A percentile compares a stretch with the other conserved stretches of the same genome.
These are phyloP conservation scores for Platanista minor DNA, from an alignment of 2,113 vertebrate genomes.

Conservation along the genomic window DNA sequence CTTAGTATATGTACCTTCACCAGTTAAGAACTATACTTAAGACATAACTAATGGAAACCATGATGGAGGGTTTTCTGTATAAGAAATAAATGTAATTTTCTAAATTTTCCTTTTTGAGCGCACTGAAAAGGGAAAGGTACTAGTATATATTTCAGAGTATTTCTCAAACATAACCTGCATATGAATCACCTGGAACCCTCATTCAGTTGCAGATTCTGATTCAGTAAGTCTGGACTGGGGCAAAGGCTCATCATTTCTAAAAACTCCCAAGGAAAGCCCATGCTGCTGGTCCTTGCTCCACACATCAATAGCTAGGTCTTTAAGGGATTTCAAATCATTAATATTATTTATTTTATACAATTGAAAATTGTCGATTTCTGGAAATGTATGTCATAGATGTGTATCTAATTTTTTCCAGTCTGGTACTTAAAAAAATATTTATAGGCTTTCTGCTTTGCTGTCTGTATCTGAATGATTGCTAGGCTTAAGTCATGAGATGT, in stretches of 20 bases:
- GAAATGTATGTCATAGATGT: neutral
- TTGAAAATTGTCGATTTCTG: neutral
- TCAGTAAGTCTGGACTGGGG: neutral
- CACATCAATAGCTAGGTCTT: neutral
- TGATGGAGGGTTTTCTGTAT: neutral
- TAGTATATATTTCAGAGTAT: neutral
- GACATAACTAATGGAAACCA: neutral
- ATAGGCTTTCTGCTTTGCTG: neutral
- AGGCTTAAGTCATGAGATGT: neutral
- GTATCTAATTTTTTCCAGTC: neutral
- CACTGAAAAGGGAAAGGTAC: neutral
- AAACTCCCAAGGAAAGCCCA: neutral
- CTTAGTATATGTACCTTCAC: neutral
- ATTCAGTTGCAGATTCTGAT: neutral
- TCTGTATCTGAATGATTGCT: neutral
- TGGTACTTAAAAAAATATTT: neutral
- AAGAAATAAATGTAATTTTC: neutral
- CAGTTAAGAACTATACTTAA: neutral
- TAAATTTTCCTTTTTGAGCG: neutral
- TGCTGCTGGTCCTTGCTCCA: neutral
- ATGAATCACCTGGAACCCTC: neutral
- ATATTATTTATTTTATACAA: neutral
- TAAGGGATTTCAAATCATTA: neutral
- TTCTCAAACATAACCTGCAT: neutral
- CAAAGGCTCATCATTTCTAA: neutral